These are phyloP conservation scores for Pristionchus mayeri DNA, from an alignment of 2,888 invertebrate genomes.

Conservation along the genomic window DNA sequence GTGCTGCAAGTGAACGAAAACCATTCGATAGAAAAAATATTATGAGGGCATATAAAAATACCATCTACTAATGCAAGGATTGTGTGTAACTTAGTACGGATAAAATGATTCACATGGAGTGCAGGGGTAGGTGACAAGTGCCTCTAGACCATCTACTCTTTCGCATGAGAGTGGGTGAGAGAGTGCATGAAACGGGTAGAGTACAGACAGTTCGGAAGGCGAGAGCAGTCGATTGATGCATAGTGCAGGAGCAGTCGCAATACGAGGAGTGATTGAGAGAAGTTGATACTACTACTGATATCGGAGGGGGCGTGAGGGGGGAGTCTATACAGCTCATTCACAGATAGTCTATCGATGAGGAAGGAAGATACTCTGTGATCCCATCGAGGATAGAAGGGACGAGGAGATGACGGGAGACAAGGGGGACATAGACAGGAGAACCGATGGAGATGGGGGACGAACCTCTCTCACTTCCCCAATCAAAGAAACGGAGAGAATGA, in stretches of 20 bases:
- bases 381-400: neutral
- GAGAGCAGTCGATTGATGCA: neutral
- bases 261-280: neutral
- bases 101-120: conserved; percentile 33
- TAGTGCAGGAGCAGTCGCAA: conserved; percentile 28
- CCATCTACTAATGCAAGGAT: conserved; percentile 1
- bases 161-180: neutral
- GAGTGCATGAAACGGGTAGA: neutral
- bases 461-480: neutral
- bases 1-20: conserved; percentile 27
- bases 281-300: conserved; percentile 5
- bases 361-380: conserved; percentile 19
- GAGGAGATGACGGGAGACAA: conserved; percentile 23
- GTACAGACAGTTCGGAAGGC: neutral
- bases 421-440: conserved; percentile 14
- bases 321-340: conserved; percentile 27
- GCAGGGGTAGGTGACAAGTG: neutral
- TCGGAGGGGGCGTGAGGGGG: neutral
- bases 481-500: neutral
- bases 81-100: conserved; percentile 24
- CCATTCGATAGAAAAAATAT: neutral
- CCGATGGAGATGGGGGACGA: neutral
- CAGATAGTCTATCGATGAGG: conserved; percentile 13
- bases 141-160: neutral
- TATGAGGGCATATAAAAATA: conserved; percentile 1